Base-by-base conservation (phyloP, 2,113 vertebrate species). In the Oreochromis tanganicae region DNA sequence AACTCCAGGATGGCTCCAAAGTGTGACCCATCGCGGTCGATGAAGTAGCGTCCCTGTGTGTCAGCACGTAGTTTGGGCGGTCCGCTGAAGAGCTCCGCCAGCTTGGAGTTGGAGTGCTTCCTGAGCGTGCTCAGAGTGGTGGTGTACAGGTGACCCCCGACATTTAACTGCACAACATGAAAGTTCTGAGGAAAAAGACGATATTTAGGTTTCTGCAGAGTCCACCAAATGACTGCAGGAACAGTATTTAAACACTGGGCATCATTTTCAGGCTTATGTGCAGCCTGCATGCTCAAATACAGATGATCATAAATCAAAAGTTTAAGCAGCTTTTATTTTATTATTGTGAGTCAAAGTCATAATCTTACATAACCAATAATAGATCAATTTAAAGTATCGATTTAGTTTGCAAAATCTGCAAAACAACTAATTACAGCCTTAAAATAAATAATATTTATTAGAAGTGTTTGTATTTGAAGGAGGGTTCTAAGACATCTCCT, bases 1-100 rank as follows among this genome's bases (percentile, higher is more conserved):
- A 97, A 99, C 54, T 98, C 97, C 55, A 99, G 86, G 81, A 99
- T 91, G 50, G 96, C 95, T 9, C 96, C 95, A 17, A 99, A 99
- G 84, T 97, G 92, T 0, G 96, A 96, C 3, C 98, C 97, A 0
- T 98, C 95, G 0, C 97, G 96, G 94, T 99, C 98, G 0, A 99
- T 97, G 96, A 99, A 99, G 96, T 94, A 95, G 9, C 97, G 95
- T 1, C 98, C 98, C 75, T 97, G 94, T 0, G 93, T 75, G 48
- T 99, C 98, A 1, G 57, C 91, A 66, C 56, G 89, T 2, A 93
- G 92, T 57, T 95, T 96, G 57, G 93, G 61, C 2, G 93, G 93
- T 2, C 94, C 93, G 0, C 88, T 93, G 87, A 98, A 97, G 96
- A 99, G 95, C 73, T 97, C 97, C 0, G 97, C 96, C 93, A 99